A percentile compares a stretch with the other conserved stretches of the same genome.
Evolutionary conservation across 2,797 vertebrate genomes (phyloP).

Genomic region (Periophthalmus magnuspinnatus): DNA sequence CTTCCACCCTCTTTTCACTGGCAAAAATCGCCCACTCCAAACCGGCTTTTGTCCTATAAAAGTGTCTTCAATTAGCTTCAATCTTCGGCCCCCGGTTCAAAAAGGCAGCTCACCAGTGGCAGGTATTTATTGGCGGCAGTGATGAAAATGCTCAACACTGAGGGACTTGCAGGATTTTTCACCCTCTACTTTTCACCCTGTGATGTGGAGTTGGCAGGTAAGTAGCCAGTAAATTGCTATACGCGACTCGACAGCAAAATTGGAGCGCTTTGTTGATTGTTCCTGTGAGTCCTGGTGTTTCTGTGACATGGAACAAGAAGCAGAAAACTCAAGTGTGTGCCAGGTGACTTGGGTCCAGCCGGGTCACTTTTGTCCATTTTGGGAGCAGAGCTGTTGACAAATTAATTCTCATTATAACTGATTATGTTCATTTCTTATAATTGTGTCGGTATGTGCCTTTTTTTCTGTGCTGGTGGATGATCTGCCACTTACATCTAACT

Average conservation of each 20-base stretch:
- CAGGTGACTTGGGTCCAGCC: slow-evolving; percentile 2
- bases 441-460: no score
- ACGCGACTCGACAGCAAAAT: slow-evolving; percentile 9
- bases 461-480: no score
- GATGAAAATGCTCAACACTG: slow-evolving; percentile 12
- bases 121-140: slow-evolving; percentile 9
- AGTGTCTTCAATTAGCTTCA: slow-evolving; percentile 11
- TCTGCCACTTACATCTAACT: no score
- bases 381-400: neutral
- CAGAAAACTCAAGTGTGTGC: neutral
- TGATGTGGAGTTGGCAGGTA: slow-evolving; percentile 16
- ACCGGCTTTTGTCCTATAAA: slow-evolving; percentile 12
- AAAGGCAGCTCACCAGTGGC: slow-evolving; percentile 1
- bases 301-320: slow-evolving; percentile 6
- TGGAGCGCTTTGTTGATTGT: slow-evolving; percentile 12
- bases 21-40: slow-evolving; percentile 11
- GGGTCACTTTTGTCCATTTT: neutral
- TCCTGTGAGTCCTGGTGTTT: slow-evolving; percentile 5
- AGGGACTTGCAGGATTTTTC: slow-evolving; percentile 5
- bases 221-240: slow-evolving; percentile 12
- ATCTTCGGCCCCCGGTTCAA: neutral
- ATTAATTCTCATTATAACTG: neutral
- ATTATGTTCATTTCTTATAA: neutral
- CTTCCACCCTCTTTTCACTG: slow-evolving; percentile 7
- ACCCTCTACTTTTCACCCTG: neutral